Base-by-base conservation (phyloP, 2,113 vertebrate species). In the Amazona vittata region DNA sequence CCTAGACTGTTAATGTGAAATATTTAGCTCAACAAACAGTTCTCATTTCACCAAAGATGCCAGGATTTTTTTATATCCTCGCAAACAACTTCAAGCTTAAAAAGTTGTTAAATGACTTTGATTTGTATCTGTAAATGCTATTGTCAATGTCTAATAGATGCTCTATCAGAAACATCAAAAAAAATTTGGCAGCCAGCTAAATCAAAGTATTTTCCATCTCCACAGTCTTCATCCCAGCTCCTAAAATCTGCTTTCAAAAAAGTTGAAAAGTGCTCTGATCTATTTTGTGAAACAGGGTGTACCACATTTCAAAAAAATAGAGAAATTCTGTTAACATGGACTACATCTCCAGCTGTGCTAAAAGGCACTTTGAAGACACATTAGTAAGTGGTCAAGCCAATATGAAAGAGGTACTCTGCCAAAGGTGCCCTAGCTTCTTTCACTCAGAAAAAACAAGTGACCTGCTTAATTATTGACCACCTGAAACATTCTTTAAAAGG, bases 361-460 rank as follows among this genome's bases (percentile, higher is more conserved):
- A 90, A 85, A 87, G 41, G 7, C 8, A 12, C 74, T 96, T 95
- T 93, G 85, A 96, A 97, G 55, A 49, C 12, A 39, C 26, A 53
- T 53, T 52, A 57, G 22, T 76, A 53, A 57, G 20, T 76, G 67
- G 29, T 78, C 39, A 85, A 93, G 21, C 5, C 65, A 86, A 8
- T 68, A 65, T 70, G 46, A 94, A 84, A 88, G 35, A 22, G 13
- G 15, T 21, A 86, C 6, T 8, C 39, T 3, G 4, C 15, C 22
- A 91, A 79, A 81, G 13, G 33, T 75, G 17, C 8, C 92, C 82
- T 79, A 87, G 16, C 10, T 86, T 77, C 24, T 71, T 50, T 67
- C 2, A 1, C 15, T 86, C 50, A 35, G 21, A 35, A 53, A 53
- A 62, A 31, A 41, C 13, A 39, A 35, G 21, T 59, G 57, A 59